phyloP scores from a whole-genome alignment of 2,888 invertebrate genomes.

The Hypomecis punctinalis region DNA sequence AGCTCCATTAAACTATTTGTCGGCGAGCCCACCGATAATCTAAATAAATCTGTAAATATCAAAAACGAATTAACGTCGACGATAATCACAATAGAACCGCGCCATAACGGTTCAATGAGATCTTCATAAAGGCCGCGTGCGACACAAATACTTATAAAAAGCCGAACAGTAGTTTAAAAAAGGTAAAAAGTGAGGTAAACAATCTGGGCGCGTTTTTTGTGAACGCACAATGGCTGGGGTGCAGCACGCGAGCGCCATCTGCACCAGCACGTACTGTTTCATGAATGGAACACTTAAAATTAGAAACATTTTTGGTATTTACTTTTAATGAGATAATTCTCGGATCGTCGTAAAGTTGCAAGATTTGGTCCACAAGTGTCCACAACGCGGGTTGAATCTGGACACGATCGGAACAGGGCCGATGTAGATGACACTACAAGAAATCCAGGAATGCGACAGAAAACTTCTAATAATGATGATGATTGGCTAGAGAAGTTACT shows the following conservation, averaged over 20 bases:
- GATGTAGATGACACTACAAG: no score
- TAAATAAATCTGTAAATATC: constrained; percentile 69
- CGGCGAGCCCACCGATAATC: constrained; percentile 67
- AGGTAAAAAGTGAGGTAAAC: constrained; percentile 84
- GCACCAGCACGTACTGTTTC: constrained; percentile 50
- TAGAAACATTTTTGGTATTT: constrained; percentile 19
- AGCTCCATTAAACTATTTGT: constrained; percentile 35
- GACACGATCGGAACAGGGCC: no score
- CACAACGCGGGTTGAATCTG: no score
- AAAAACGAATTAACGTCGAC: constrained; percentile 75
- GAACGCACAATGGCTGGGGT: constrained; percentile 70
- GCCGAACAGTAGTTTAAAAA: constrained; percentile 77
- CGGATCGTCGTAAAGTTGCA: no score
- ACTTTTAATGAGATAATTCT: not conserved
- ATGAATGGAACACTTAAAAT: constrained; percentile 18
- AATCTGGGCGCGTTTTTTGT: constrained; percentile 78
- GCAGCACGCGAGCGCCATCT: constrained; percentile 64
- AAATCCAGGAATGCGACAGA: no score
- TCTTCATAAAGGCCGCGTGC: constrained; percentile 75
- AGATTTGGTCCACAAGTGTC: no score
- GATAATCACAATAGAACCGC: constrained; percentile 68
- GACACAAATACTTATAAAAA: constrained; percentile 78
- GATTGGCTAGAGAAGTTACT: no score
- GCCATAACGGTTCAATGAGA: constrained; percentile 72
- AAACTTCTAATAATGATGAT: no score